Evolutionary conservation across 1,140 invertebrate genomes (phyloP).

Genomic region (Dryas iulia): DNA sequence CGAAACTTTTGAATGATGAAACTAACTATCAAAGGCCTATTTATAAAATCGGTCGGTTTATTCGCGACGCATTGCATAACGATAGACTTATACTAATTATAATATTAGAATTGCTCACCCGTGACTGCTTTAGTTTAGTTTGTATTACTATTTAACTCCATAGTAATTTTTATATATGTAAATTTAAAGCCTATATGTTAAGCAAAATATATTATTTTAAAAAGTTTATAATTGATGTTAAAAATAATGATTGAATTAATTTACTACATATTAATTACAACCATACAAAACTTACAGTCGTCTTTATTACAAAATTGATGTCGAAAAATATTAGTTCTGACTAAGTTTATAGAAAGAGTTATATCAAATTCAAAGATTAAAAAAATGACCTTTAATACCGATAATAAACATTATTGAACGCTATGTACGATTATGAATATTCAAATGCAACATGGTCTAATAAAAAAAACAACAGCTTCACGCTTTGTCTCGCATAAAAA

Average conservation of each 20-base stretch:
- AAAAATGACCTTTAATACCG: too few species aligned
- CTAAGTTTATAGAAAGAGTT: too few species aligned
- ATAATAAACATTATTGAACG: too few species aligned
- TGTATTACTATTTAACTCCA: neutral
- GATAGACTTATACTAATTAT: constrained; percentile 25
- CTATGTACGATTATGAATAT: too few species aligned
- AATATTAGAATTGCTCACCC: constrained; percentile 24
- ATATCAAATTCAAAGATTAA: too few species aligned
- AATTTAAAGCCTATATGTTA: neutral
- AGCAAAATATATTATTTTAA: neutral
- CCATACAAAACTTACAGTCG: neutral
- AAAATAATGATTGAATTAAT: too few species aligned
- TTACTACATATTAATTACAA: neutral
- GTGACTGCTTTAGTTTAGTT: constrained; percentile 9
- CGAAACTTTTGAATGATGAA: constrained; percentile 34
- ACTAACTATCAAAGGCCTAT: constrained; percentile 45
- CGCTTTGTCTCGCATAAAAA: too few species aligned
- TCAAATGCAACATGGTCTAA: too few species aligned
- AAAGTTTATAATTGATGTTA: too few species aligned
- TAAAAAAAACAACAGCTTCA: too few species aligned
- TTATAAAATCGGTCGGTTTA: constrained; percentile 40
- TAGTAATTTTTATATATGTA: neutral
- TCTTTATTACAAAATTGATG: too few species aligned
- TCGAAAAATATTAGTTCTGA: too few species aligned
- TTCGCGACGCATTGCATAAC: constrained; percentile 42